Evolutionary conservation across 2,797 vertebrate genomes (phyloP), one percentile per base, ranked within the genome.

Genomic region (Fringilla coelebs): DNA sequence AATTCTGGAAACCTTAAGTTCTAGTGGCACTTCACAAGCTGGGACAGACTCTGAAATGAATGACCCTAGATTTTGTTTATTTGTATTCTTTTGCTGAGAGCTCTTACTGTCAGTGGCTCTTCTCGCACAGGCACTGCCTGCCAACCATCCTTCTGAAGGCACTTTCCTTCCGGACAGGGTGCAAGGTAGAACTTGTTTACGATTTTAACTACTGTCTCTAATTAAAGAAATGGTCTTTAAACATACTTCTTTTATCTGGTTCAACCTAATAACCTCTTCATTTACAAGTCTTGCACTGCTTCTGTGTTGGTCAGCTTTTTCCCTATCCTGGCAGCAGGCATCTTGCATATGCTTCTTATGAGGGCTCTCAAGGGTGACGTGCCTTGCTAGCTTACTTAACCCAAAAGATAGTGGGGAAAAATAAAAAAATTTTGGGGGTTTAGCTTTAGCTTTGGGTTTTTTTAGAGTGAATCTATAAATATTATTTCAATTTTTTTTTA

Each of bases 161-260:
- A 18, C 51, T 70, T 78, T 52, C 67, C 76, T 92, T 90, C 57
- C 65, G 78, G 71, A 83, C 57, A 76, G 52, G 31, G 61, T 83
- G 57, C 57, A 74, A 87, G 71, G 88, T 90, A 83, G 85, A 96
- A 92, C 57, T 74, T 82, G 45, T 45, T 85, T 82, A 86, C 82
- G 31, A 45, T 88, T 93, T 76, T 80, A 89, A 71, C 28, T 72
- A 43, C 38, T 52, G 65, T 77, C 34, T 68, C 74, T 67, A 68
- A 62, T 81, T 74, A 87, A 73, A 90, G 22, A 78, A 85, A 54
- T 15, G 31, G 62, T n/a, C 58, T 84, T 91, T 78, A 60, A 88
- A 68, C 73, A n/a, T 73, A 65, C 34, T 66, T 58, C 14, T 66
- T 9, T 52, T 71, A 28, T 63, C 41, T 73, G 41, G 29, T 57